phyloP scores from a whole-genome alignment of 2,113 vertebrate species.

The Connochaetes taurinus region DNA sequence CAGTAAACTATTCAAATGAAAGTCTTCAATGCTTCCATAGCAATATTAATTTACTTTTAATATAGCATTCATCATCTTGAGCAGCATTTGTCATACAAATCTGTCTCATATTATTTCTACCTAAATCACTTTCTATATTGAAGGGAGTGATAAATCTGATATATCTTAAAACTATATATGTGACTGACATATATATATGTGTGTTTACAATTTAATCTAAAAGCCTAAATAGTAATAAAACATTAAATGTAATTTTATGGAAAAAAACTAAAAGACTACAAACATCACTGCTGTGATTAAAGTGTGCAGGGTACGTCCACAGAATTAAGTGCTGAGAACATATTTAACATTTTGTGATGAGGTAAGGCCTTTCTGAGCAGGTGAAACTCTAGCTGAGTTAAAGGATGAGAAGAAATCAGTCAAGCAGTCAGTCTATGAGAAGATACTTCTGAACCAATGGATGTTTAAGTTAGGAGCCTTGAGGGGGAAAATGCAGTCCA shows the following conservation, averaged over 20 bases:
- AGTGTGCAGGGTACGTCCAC: not conserved
- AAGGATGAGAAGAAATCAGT: not conserved
- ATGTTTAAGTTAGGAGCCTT: not conserved
- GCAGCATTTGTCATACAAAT: not conserved
- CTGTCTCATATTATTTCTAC: constrained; percentile 8
- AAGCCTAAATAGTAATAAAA: not conserved
- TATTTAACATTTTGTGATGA: not conserved
- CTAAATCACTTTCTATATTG: not conserved
- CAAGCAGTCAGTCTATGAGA: not conserved
- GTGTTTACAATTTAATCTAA: not conserved
- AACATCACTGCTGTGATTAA: not conserved
- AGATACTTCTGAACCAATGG: not conserved
- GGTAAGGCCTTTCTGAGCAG: not conserved
- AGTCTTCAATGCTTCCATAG: not conserved
- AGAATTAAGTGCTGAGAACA: not conserved
- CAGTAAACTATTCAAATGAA: not conserved
- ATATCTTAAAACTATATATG: not conserved
- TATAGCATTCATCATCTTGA: constrained; percentile 11
- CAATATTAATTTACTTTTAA: constrained; percentile 4
- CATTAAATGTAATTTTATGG: not conserved
- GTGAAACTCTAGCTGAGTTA: not conserved
- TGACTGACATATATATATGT: not conserved
- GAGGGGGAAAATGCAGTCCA: not conserved
- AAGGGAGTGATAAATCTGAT: not conserved
- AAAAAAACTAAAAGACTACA: not conserved